Evolutionary conservation across 2,797 vertebrate genomes (phyloP).

Genomic region (Paedocypris micromegethes): DNA sequence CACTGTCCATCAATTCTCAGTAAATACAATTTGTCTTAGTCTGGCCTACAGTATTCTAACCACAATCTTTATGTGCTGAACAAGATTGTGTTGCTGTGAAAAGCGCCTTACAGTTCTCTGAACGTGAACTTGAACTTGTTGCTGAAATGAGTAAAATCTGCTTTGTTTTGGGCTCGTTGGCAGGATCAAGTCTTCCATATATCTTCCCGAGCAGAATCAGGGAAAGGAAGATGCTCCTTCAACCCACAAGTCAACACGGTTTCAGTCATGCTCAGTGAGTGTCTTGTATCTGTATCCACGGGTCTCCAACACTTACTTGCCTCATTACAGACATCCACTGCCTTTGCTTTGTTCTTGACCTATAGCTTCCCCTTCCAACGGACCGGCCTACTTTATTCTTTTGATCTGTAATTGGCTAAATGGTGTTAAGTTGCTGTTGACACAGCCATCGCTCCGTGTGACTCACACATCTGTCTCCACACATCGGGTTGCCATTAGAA

Average conservation of each 20-base stretch:
- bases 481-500: conserved; percentile 6
- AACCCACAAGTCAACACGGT: conserved; percentile 93
- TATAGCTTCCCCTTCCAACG: too few species aligned
- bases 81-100: too few species aligned
- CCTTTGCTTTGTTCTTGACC: conserved; percentile 15
- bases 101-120: too few species aligned
- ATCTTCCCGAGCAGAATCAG: conserved; percentile 87
- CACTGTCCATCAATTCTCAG: too few species aligned
- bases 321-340: conserved; percentile 9
- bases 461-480: not conserved
- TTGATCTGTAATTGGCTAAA: conserved; percentile 28
- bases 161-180: conserved; percentile 46
- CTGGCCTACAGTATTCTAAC: too few species aligned
- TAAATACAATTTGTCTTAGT: too few species aligned
- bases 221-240: conserved; percentile 96
- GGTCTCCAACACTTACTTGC: not conserved
- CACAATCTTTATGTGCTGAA: too few species aligned
- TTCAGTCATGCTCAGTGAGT: conserved; percentile 98
- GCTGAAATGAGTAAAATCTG: not conserved
- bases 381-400: conserved; percentile 1
- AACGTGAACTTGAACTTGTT: not conserved
- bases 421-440: conserved; percentile 31
- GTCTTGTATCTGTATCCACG: conserved; percentile 19
- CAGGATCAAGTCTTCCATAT: conserved; percentile 92
- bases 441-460: conserved; percentile 3